These are phyloP conservation scores for Pristionchus japonicus DNA, from an alignment of 2,888 invertebrate genomes.

Conservation along the genomic window DNA sequence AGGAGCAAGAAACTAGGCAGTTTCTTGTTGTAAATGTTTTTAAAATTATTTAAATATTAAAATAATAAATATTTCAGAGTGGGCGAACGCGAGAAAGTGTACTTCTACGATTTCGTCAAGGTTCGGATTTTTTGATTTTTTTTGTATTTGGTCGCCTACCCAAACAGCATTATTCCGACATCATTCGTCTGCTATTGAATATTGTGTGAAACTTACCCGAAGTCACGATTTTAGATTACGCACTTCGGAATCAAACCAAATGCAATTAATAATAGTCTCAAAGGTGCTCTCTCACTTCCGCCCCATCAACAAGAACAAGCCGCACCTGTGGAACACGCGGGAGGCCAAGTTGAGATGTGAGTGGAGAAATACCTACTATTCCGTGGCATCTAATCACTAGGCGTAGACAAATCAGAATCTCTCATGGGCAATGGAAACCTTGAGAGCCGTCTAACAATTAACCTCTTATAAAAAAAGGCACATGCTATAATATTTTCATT, in stretches of 20 bases:
- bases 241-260: not conserved
- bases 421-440: no score
- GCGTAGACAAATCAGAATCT: not conserved
- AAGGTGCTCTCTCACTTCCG: constrained; percentile 87
- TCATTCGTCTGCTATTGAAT: not conserved
- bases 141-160: no score
- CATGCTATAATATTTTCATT: no score
- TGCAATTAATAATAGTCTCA: no score
- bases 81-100: constrained; percentile 64
- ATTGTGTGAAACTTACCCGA: not conserved
- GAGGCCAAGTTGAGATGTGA: constrained; percentile 95
- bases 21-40: not conserved
- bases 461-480: no score
- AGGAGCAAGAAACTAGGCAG: not conserved
- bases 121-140: constrained; percentile 50
- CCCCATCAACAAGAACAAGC: constrained; percentile 91
- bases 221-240: not conserved
- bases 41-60: not conserved
- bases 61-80: constrained; percentile 54
- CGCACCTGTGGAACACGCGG: constrained; percentile 91
- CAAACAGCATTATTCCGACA: not conserved
- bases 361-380: constrained; percentile 71
- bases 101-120: constrained; percentile 73
- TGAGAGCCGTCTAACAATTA: no score
- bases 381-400: not conserved